phyloP scores from a whole-genome alignment of 2,888 invertebrate genomes.

The Pharmacophagus antenor region DNA sequence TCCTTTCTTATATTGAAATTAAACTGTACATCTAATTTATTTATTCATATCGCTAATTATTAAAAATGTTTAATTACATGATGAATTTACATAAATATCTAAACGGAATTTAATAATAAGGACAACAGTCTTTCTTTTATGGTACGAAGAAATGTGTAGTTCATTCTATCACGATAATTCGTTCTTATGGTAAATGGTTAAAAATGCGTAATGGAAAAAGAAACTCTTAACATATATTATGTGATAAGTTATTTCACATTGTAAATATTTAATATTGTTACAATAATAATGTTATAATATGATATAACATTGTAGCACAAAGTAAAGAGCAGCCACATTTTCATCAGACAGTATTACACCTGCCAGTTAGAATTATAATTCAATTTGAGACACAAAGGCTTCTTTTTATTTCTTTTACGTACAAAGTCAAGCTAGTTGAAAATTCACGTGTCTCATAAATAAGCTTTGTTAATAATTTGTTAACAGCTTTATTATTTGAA shows the following conservation, averaged over 20 bases:
- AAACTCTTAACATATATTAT: no score
- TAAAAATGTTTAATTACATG: no score
- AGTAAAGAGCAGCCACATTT: background rate
- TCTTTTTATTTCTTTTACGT: background rate
- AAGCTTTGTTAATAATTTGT: background rate
- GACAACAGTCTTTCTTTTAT: no score
- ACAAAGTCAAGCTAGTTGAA: background rate
- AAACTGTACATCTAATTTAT: no score
- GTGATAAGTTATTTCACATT: background rate
- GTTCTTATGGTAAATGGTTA: no score
- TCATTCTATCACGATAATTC: no score
- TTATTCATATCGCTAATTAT: no score
- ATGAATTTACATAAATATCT: no score
- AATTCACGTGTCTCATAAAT: background rate
- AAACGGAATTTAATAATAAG: no score
- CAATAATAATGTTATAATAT: background rate
- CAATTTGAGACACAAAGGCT: background rate
- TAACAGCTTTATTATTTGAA: background rate
- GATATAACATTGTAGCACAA: background rate
- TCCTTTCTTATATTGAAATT: no score
- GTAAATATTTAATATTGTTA: background rate
- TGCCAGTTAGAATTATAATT: constrained; percentile 1
- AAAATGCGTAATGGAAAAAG: no score
- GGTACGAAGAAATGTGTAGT: no score
- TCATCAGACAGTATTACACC: background rate